Base-by-base conservation (phyloP, 1,140 invertebrate species). In the Cryptotermes secundus region DNA sequence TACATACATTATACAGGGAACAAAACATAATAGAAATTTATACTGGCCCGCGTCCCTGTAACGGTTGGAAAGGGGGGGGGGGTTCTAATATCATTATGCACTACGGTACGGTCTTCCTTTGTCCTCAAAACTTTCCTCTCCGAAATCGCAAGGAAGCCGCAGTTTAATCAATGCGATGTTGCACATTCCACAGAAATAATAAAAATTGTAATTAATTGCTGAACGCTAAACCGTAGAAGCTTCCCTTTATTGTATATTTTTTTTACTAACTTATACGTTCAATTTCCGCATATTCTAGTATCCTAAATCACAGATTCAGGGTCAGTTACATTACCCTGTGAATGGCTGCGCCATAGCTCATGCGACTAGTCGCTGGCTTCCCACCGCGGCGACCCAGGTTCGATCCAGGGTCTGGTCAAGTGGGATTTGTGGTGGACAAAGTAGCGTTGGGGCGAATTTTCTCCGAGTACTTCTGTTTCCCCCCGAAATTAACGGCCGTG, bases 171-270 rank as follows among this genome's bases (percentile, higher is more conserved):
- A 31, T 72, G 59, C 59, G 59, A 72, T 26, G 26, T 31, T 72
- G 31, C 2, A n/a, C 26, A n/a, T 72, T 72, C 26, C 59, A 72
- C 26, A 6, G 59, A 72, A 72, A 26, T 26, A 31, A 72, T 72
- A 72, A 72, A 59, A 72, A 72, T 72, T 72, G 59, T 31, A 72
- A 72, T 72, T 72, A 72, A 72, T 72, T n/a, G 59, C 59, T 4
- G 45, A 49, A 49, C 3, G 45, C 14, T 49, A 49, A 2, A 7
- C 4, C 0, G 59, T n/a, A 72, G 2, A 31, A n/a, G 26, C 59
- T 14, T 72, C n/a, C 19, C 26, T 72, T 72, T 72, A 72, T 72
- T n/a, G 31, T 16, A 72, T 4, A 12, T 38, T 38, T n/a, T 72
- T 72, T 72, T 72, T 72, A 72, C 3, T 72, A 72, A 72, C n/a